Evolutionary conservation across 2,888 invertebrate species (phyloP).

Genomic region (Sylvicola cinctus): DNA sequence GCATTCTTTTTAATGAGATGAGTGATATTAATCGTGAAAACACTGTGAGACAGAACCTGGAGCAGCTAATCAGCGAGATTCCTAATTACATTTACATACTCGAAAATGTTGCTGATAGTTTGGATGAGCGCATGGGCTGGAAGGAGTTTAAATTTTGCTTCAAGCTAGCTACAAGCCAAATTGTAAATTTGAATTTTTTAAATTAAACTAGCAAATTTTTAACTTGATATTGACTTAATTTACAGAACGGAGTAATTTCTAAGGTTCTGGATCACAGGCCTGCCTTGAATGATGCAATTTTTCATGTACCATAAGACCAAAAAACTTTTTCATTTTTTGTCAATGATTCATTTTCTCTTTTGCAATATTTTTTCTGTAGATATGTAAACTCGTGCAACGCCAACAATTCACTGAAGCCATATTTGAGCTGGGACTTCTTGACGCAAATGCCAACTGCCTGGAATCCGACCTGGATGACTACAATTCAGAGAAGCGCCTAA

Average conservation of each 20-base stretch:
- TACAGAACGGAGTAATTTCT: slow-evolving; percentile 29
- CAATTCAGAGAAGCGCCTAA: too few relatives aligned
- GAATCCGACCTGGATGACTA: slow-evolving; percentile 3
- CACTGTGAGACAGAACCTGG: slow-evolving; percentile 37
- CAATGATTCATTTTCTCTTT: neutral
- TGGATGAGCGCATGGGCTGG: slow-evolving; percentile 40
- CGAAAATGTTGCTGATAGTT: slow-evolving; percentile 36
- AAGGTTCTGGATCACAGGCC: slow-evolving; percentile 29
- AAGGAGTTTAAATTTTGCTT: slow-evolving; percentile 40
- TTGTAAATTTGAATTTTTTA: slow-evolving; percentile 34
- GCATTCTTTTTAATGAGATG: slow-evolving; percentile 39
- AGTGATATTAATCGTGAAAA: slow-evolving; percentile 34
- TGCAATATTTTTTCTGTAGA: slow-evolving; percentile 8
- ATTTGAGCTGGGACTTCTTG: slow-evolving; percentile 32
- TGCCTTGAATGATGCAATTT: slow-evolving; percentile 27
- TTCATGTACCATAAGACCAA: slow-evolving; percentile 19
- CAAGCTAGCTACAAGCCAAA: slow-evolving; percentile 40
- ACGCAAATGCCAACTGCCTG: slow-evolving; percentile 16
- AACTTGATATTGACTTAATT: neutral
- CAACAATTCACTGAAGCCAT: slow-evolving; percentile 38
- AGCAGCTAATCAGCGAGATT: slow-evolving; percentile 39
- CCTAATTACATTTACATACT: slow-evolving; percentile 36
- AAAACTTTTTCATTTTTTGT: neutral
- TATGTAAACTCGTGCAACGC: slow-evolving; percentile 36
- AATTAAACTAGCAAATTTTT: too few relatives aligned